Evolutionary conservation across 2,797 vertebrate genomes (phyloP).

Genomic region (Coccyzus lansbergi): DNA sequence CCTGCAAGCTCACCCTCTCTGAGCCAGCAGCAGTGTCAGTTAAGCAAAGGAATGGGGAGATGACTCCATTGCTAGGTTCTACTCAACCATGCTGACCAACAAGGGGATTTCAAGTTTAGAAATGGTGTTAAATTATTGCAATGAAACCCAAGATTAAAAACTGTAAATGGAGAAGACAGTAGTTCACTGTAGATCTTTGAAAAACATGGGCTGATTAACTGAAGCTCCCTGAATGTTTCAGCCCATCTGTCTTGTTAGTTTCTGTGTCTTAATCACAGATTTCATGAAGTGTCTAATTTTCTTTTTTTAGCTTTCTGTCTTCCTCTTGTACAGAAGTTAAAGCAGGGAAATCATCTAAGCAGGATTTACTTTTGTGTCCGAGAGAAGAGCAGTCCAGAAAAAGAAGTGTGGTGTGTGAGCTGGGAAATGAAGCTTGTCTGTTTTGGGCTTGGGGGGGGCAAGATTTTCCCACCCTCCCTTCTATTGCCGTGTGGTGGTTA

Average conservation of each 20-base stretch:
- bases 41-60: not conserved
- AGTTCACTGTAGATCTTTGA: not conserved
- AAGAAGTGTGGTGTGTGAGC: conserved; percentile 31
- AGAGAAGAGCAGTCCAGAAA: conserved; percentile 47
- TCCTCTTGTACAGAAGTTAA: conserved; percentile 66
- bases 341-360: conserved; percentile 59
- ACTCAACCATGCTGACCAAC: too few species aligned
- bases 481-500: not conserved
- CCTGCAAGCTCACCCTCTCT: not conserved
- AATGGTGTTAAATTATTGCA: conserved; percentile 11
- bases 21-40: not conserved
- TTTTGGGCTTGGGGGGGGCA: not conserved
- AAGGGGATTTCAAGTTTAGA: not conserved
- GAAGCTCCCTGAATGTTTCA: conserved; percentile 49
- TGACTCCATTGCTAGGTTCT: not conserved
- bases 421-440: not conserved
- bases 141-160: not conserved
- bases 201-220: conserved; percentile 32
- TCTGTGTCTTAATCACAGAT: conserved; percentile 72
- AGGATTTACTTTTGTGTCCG: conserved; percentile 53
- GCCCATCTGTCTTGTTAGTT: conserved; percentile 74
- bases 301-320: conserved; percentile 70
- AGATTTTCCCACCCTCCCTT: not conserved
- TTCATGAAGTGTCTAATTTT: conserved; percentile 70
- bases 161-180: conserved; percentile 1